Conservation (phyloP, 2,888 invertebrate genomes). For the Dendrolimus pini region DNA sequence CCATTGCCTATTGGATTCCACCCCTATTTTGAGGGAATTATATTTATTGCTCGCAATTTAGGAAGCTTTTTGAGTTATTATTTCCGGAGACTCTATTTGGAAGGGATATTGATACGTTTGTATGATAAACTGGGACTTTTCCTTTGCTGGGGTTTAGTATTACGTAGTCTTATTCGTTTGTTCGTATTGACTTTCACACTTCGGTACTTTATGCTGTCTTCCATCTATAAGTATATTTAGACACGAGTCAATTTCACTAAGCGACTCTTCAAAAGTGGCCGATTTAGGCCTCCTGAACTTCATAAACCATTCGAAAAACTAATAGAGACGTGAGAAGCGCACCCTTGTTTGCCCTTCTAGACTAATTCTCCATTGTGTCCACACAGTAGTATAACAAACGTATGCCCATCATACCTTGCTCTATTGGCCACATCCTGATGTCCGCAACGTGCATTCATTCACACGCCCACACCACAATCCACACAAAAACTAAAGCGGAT, state of each 20-base stretch:
- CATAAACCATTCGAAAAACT: no score
- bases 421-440: conserved; percentile 22
- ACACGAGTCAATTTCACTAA: no score
- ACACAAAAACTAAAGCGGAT: background rate
- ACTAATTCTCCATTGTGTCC: background rate
- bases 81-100: background rate
- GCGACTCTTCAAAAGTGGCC: no score
- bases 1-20: background rate
- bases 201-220: no score
- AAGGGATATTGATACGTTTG: no score
- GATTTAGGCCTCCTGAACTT: no score
- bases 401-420: background rate
- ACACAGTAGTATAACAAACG: background rate
- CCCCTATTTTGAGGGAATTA: background rate
- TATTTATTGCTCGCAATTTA: background rate
- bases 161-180: no score
- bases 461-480: conserved; percentile 17
- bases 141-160: no score
- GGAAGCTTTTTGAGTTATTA: background rate
- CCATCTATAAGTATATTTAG: no score
- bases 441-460: conserved; percentile 11
- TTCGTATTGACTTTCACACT: no score
- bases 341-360: background rate
- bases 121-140: no score
- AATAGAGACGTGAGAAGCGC: no score